Conservation (phyloP, 1,140 invertebrate species). For the Bombus fervidus region DNA sequence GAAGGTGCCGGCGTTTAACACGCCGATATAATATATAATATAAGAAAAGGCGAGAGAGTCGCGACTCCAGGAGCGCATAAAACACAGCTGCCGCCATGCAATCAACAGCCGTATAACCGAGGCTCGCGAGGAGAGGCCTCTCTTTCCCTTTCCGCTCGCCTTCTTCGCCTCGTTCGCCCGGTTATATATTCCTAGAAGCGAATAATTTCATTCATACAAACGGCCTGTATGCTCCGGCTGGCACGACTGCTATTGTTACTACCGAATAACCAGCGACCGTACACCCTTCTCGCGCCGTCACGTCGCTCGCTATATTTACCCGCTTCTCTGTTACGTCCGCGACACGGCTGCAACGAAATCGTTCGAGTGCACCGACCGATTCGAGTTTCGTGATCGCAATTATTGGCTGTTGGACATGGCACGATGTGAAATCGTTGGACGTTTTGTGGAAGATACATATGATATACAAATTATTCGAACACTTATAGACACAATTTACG, state of each 20-base stretch:
- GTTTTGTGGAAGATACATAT: too few relatives aligned
- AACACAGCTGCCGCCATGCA: constrained; percentile 75
- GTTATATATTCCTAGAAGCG: constrained; percentile 78
- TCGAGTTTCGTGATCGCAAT: neutral
- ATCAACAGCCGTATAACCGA: constrained; percentile 72
- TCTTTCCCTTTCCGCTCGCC: constrained; percentile 6
- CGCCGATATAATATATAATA: constrained; percentile 79
- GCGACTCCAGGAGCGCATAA: constrained; percentile 67
- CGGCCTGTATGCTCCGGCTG: constrained; percentile 75
- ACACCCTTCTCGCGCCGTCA: constrained; percentile 47
- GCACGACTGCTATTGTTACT: constrained; percentile 80
- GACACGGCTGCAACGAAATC: neutral
- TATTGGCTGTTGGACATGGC: neutral
- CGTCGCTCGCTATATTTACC: constrained; percentile 71
- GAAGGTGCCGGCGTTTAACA: constrained; percentile 77
- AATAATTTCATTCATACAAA: constrained; percentile 82
- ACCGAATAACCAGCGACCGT: constrained; percentile 75
- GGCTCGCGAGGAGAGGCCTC: constrained; percentile 14
- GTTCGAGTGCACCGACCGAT: neutral
- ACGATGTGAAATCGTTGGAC: neutral
- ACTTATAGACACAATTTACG: too few relatives aligned
- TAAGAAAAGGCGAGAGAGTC: constrained; percentile 61
- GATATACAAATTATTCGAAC: too few relatives aligned
- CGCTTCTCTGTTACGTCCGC: constrained; percentile 26
- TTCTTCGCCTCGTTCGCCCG: constrained; percentile 37